Evolutionary conservation across 1,140 invertebrate species (phyloP), one percentile per base, ranked within the genome.

Genomic region (Copidosoma floridanum): DNA sequence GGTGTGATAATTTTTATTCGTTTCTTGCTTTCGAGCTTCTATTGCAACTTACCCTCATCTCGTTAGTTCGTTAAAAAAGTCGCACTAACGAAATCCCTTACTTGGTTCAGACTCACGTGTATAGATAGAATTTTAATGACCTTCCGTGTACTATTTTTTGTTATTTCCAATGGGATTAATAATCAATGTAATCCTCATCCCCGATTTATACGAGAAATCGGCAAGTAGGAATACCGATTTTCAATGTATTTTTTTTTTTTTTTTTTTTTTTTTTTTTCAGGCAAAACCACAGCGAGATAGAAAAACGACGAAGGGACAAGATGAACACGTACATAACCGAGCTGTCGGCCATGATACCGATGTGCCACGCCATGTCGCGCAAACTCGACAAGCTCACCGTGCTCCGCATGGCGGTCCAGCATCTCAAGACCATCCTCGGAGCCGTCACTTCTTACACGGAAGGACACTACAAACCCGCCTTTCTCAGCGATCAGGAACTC

Each of bases 241-340:
- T 12, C 6, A 32, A 12, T 32, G 29, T 32, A 12, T 12, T 6
- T 32, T 32, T 6, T 8, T 32, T 32, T 32, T 32, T 32, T 32
- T 32, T 12, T 32, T 32, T 21, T 26, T 7, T 40, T 43, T 12
- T 57, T 44, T 23, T 38, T 75, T 76, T 1, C 71, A 91, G 90
- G 66, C 91, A 95, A 78, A 97, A 96, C 79, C 94, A 98, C 79
- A 96, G 94, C 76, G 94, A 97, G 80, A 97, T 98, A 60, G 95
- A 98, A 76, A 97, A 97, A 74, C 82, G 94, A 1, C 82, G 95
- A 3, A 83, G 95, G 16, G 94, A 98, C 74, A 97, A 97, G 79
- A 97, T 97, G 94, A 97, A 97, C 79, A 94, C 89, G 0, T 97
- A 95, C 76, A 96, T 98, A 59, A 89, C 89, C 0, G 94, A 97